These are phyloP conservation scores for Protobothrops mucrosquamatus DNA, from an alignment of 2,113 vertebrate species.

Conservation along the genomic window DNA sequence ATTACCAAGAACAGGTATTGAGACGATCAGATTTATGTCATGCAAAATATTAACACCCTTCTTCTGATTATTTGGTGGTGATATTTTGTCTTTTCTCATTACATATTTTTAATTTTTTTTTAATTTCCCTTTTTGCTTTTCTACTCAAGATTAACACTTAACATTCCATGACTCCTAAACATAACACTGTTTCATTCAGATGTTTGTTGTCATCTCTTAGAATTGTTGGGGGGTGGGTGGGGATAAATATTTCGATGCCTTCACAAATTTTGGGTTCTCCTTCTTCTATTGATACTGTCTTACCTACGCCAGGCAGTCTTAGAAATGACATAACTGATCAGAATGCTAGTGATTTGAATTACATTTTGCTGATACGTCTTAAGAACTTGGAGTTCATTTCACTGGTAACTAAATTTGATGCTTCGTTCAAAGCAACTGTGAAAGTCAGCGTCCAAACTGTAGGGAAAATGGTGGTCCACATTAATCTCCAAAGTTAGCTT, in stretches of 20 bases:
- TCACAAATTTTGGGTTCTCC: neutral
- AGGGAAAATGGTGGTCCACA: neutral
- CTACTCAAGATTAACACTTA: neutral
- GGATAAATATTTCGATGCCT: neutral
- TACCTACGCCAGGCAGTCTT: neutral
- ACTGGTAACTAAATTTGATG: neutral
- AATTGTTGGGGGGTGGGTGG: neutral
- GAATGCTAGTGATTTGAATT: neutral
- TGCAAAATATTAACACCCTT: neutral
- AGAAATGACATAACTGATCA: neutral
- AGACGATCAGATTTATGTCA: neutral
- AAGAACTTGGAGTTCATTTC: neutral
- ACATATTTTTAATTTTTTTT: neutral
- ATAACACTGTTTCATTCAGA: neutral
- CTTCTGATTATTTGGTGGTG: neutral
- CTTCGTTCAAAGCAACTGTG: neutral
- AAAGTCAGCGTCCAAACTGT: neutral
- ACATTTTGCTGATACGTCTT: neutral
- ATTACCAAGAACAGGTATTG: conserved; percentile 92
- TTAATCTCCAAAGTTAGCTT: neutral
- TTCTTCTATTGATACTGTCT: neutral
- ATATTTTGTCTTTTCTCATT: neutral
- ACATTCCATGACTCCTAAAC: neutral
- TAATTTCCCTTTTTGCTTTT: neutral
- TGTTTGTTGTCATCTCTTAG: neutral